Base-by-base conservation (phyloP, 2,888 invertebrate genomes). In the Rhyacophila evoluta region DNA sequence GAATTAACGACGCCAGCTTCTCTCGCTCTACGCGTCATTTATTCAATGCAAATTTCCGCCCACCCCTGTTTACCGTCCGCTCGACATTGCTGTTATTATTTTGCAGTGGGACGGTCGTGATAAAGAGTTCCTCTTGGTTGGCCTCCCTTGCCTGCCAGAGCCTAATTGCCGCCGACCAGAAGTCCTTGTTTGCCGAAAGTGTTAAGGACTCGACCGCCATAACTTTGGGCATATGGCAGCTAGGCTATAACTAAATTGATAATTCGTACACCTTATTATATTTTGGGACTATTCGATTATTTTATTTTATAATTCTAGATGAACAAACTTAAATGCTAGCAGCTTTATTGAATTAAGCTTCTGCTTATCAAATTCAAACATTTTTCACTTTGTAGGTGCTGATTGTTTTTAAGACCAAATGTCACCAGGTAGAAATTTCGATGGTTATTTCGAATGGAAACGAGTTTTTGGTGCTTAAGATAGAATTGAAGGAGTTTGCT, bases 31-130 rank as follows among this genome's bases (percentile, higher is more conserved):
- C 29, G 73, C 71, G 41, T 71, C 73, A 77, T 77, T 77, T 71
- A 72, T 77, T 77, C 77, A 72, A 77, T 77, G 77, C 77, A 77
- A 77, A 77, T 77, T 72, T 77, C 77, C 77, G 76, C 33, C 77
- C 70, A 55, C 41, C 55, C 39, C 55, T 55, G 55, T 19, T 55
- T 55, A 55, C 19, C 19, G 55, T 55, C 19, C 19, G 55, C 55
- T 19, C 55, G 55, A 25, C 55, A 25, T 55, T 55, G 19, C 19
- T 25, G 19, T 55, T 55, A 19, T 55, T 8, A 55, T 55, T 55
- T 19, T 12, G 19, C 55, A 55, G 55, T 55, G 55, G 55, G 55
- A 25, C 55, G 55, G 25, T 19, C 10, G 2, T 25, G 55, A 55
- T 55, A 55, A 55, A 55, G 55, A 55, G 55, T 55, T 55, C 19